Evolutionary conservation across 1,140 invertebrate species (phyloP).

Genomic region (Stratiolaelaps scimitus): DNA sequence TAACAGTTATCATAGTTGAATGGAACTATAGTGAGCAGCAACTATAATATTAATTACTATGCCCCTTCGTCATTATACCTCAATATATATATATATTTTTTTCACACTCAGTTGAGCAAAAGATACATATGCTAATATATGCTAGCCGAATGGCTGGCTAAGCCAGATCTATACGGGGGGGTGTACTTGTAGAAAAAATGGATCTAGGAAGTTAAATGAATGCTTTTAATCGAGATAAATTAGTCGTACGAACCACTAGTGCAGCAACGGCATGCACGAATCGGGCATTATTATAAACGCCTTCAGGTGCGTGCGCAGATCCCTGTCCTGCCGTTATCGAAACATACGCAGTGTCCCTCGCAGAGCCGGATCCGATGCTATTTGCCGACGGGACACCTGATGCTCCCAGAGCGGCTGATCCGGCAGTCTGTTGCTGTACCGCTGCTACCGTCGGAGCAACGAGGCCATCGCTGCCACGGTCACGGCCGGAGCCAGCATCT

Average conservation of each 20-base stretch:
- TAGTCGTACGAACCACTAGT: constrained; percentile 1
- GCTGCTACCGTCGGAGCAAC: no score
- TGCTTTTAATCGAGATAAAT: background rate
- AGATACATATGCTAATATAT: background rate
- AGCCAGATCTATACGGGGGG: background rate
- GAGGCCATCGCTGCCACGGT: no score
- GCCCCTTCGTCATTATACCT: background rate
- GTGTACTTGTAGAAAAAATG: background rate
- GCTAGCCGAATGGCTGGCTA: background rate
- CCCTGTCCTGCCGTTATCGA: no score
- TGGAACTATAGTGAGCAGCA: no score
- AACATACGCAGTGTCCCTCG: no score
- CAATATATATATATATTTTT: background rate
- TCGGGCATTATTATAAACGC: constrained; percentile 16
- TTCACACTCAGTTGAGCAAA: background rate
- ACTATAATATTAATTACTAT: no score
- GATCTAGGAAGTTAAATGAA: background rate
- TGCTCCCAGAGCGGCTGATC: no score
- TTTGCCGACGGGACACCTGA: no score
- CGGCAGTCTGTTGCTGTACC: no score
- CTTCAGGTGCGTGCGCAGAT: background rate
- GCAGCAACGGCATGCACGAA: constrained; percentile 19
- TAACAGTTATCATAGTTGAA: no score
- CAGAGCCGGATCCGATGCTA: no score
- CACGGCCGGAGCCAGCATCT: no score